A percentile compares a stretch with the other conserved stretches of the same genome.
phyloP scores from a whole-genome alignment of 2,888 invertebrate genomes.

The Hemaris fuciformis region DNA sequence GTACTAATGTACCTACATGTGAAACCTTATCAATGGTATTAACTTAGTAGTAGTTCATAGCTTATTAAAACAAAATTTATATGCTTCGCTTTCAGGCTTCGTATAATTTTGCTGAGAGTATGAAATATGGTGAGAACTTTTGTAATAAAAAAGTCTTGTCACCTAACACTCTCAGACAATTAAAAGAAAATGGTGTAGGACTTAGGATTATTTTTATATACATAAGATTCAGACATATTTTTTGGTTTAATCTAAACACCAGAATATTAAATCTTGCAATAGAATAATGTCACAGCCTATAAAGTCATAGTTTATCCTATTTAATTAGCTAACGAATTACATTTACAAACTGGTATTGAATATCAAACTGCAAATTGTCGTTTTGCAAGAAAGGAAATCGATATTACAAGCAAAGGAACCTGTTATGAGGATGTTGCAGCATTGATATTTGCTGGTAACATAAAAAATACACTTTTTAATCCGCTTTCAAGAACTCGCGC shows the following conservation, averaged over 20 bases:
- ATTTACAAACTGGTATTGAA: neutral
- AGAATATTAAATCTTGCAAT: neutral
- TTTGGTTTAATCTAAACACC: neutral
- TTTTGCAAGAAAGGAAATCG: slow-evolving; percentile 44
- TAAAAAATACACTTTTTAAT: slow-evolving; percentile 12
- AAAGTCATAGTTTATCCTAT: neutral
- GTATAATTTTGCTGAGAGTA: neutral
- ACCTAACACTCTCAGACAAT: neutral
- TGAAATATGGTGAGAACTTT: neutral
- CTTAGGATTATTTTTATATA: too few species aligned
- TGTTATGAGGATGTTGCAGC: slow-evolving; percentile 35
- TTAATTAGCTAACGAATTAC: neutral
- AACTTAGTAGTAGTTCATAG: neutral
- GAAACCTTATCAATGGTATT: neutral
- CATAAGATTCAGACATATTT: too few species aligned
- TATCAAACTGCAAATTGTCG: slow-evolving; percentile 11
- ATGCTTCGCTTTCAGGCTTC: neutral
- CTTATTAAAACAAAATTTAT: neutral
- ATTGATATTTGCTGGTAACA: slow-evolving; percentile 16
- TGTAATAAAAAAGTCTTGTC: neutral
- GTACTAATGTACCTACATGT: neutral
- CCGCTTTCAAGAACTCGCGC: neutral
- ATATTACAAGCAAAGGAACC: slow-evolving; percentile 13
- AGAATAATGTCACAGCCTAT: neutral
- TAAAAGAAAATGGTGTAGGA: neutral